Conservation (phyloP, 2,797 vertebrate genomes). For the Myotis daubentonii region DNA sequence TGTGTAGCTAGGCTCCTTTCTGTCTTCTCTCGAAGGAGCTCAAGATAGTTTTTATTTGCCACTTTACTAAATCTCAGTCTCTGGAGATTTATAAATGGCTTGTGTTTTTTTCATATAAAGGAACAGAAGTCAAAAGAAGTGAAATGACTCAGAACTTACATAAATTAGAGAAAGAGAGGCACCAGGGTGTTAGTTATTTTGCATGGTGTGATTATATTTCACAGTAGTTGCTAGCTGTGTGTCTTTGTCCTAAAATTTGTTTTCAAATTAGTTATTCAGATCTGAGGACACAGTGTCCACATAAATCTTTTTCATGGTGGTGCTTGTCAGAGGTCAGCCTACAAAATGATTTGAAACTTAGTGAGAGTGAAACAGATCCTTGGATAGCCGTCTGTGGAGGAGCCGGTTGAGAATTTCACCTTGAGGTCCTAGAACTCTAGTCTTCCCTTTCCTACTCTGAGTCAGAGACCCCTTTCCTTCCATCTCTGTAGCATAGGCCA, state of each 20-base stretch:
- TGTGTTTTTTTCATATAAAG: neutral
- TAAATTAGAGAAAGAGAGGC: neutral
- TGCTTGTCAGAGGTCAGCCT: neutral
- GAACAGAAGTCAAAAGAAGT: neutral
- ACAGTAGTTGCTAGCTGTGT: neutral
- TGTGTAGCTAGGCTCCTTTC: neutral
- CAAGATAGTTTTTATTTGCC: neutral
- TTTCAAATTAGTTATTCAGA: neutral
- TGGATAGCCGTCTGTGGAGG: neutral
- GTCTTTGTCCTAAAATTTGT: neutral
- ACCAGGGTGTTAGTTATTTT: neutral
- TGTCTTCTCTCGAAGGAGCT: neutral
- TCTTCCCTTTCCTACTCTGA: neutral
- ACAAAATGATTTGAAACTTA: neutral
- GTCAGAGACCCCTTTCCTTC: neutral
- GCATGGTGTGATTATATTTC: neutral
- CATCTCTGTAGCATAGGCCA: neutral
- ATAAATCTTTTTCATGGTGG: neutral
- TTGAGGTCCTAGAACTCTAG: too few species aligned
- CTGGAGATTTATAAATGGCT: neutral
- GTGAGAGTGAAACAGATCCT: neutral
- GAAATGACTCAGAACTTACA: neutral
- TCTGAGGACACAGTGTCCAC: neutral
- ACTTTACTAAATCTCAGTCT: neutral
- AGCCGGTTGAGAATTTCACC: neutral